Evolutionary conservation across 2,797 vertebrate species (phyloP), one percentile per base, ranked within the genome.

Genomic region (Pteropus rufus): DNA sequence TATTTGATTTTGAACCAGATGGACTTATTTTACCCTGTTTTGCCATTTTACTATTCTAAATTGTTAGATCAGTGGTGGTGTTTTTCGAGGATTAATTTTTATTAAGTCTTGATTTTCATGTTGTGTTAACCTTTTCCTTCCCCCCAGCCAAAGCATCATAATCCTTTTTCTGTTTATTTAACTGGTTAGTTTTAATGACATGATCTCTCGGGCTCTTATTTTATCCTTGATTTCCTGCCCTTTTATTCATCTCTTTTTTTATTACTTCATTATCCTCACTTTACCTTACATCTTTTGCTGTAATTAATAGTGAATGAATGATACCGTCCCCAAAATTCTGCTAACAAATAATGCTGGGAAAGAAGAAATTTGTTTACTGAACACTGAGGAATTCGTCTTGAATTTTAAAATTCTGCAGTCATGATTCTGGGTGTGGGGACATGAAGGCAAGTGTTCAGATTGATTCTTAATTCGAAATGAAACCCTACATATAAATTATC

Each of bases 61-160:
- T 69, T 87, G 70, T 87, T 82, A 84, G 56, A 75, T 96, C 76
- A 54, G 36, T 67, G 44, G 26, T 84, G 44, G 31, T 96, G 65
- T 89, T 97, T 94, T 96, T 86, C 24, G 76, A 73, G 58, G 80
- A 76, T 93, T 91, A 94, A 65, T 90, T 95, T 90, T 92, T 92
- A 82, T 93, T 65, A 91, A 93, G 77, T 90, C 73, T 82, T 87
- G 54, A 81, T 96, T 97, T 95, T 81, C 52, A 62, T 36, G 72
- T 95, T 92, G 70, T 81, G 23, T 90, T 95, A 73, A 85, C 79
- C 70, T 84, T 93, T 81, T 94, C 26, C 72, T 96, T 93, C 64
- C 49, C 41, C 10, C 89, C 36, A 90, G 60, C 85, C 72, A 67
- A 60, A 95, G 34, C 44, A 56, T 91, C 80, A 65, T 96, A n/a